Evolutionary conservation across 2,888 invertebrate species (phyloP).

Genomic region (Formica aserva): DNA sequence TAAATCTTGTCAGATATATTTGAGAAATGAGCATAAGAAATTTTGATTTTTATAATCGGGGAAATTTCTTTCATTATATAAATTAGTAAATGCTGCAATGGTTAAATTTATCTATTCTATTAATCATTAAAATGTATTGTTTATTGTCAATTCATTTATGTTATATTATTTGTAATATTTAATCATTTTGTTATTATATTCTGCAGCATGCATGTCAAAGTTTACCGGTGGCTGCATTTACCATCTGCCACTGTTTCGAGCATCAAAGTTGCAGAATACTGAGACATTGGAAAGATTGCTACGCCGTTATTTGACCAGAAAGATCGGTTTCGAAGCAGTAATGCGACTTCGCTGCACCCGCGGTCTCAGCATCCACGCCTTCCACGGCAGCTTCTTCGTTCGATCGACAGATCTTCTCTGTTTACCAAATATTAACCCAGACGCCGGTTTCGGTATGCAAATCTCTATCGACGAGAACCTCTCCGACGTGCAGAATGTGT

Average conservation of each 20-base stretch:
- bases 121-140: background rate
- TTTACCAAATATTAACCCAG: conserved; percentile 98
- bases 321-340: conserved; percentile 99
- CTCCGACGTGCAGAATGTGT: conserved; percentile 94
- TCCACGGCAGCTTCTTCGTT: conserved; percentile 99
- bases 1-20: background rate
- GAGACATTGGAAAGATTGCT: conserved; percentile 92
- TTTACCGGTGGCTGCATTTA: conserved; percentile 98
- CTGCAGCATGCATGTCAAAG: conserved; percentile 94
- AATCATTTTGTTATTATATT: conserved; percentile 34
- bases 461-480: conserved; percentile 97
- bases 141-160: background rate
- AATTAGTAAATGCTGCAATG: background rate
- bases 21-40: background rate
- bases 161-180: conserved; percentile 19
- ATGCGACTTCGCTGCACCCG: conserved; percentile 98
- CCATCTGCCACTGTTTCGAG: conserved; percentile 95
- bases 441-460: conserved; percentile 99
- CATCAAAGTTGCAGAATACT: conserved; percentile 90
- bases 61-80: background rate
- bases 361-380: conserved; percentile 97
- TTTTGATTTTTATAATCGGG: background rate
- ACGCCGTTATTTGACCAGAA: conserved; percentile 96
- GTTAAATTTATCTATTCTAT: background rate
- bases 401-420: conserved; percentile 98